Base-by-base conservation (phyloP, 2,797 vertebrate species). In the Acanthopagrus latus region DNA sequence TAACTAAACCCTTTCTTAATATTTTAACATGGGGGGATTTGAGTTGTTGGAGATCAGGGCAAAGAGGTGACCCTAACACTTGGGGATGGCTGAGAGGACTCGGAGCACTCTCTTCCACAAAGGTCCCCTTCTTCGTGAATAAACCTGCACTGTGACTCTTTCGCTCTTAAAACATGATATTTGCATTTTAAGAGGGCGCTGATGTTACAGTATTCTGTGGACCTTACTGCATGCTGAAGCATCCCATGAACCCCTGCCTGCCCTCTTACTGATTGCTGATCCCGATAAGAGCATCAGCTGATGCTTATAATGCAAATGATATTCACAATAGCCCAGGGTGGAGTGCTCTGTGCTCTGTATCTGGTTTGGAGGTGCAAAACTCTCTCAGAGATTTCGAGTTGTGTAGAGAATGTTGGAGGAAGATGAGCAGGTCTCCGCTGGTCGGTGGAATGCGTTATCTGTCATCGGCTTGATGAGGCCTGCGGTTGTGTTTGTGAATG, bases 231-330 rank as follows among this genome's bases (percentile, higher is more conserved):
- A 58, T 58, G 55, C 51, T 70, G 57, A 74, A 55, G 74, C 51
- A 50, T 57, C 56, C 73, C 9, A 27, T 60, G 47, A 82, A 74
- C 74, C 38, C 17, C 21, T 74, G 69, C 56, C 44, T 80, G 67
- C 76, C 71, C 74, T 77, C 56, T 65, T 13, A 55, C 81, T 80
- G 71, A 84, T 87, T 76, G 41, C 69, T 62, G 58, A 68, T 78
- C 17, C 47, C 51, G 78, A 81, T 80, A 83, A 86, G 75, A 78
- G 71, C 75, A 75, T 81, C 71, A 56, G 62, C 74, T 82, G 70
- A 85, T 73, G 65, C 54, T 87, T 83, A 70, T 84, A 78, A 89
- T 84, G 82, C 72, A 86, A 87, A 86, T 86, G 17, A 60, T 81
- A 89, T 85, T 88, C 86, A 70, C 73, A 67, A 16, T 66, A 68